Base-by-base conservation (phyloP, 2,113 vertebrate species). In the Anhinga rufa region DNA sequence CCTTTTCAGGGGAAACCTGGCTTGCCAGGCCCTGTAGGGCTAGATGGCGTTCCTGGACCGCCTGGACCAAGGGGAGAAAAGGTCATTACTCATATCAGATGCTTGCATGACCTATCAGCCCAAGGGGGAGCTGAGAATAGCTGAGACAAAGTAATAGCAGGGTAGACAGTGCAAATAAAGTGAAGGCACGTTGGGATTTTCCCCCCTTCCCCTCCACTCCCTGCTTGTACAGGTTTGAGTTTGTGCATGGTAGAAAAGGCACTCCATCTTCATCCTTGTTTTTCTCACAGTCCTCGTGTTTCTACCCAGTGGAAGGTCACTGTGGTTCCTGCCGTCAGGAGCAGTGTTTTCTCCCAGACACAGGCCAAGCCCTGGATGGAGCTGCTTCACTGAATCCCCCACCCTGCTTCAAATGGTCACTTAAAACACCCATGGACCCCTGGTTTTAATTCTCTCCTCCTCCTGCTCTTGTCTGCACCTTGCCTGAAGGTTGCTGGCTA, bases 61-160 rank as follows among this genome's bases (percentile, higher is more conserved):
- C 86, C 97, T 36, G 99, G 99, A 82, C 96, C 95, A 48, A 98
- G 98, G 93, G 99, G 99, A 86, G 97, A 98, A 62, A 98, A 98
- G 98, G 99, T 99, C 92, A 88, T 36, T 82, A 34, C 17, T 44
- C 9, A 0, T 38, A 32, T 31, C n/a, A 46, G 29, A 71, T 51
- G 5, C 21, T 51, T 89, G 38, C 19, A 31, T 34, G 40, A 65
- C 62, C 52, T 28, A 19, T 19, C 44, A 62, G 38, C 34, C 29
- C 31, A 31, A 74, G 38, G 26, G 18, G 40, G 19, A 82, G 7
- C 46, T 66, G 62, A 46, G 51, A 68, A 48, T 29, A 58, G 38
- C 58, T 32, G 36, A 58, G 60, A 40, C 14, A 32, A 81, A 57
- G 48, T 70, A 40, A 42, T 54, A 57, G 44, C 21, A 58, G 19